These are phyloP conservation scores for Plecturocebus donacophilus DNA, from an alignment of 2,113 vertebrate genomes.

Conservation along the genomic window DNA sequence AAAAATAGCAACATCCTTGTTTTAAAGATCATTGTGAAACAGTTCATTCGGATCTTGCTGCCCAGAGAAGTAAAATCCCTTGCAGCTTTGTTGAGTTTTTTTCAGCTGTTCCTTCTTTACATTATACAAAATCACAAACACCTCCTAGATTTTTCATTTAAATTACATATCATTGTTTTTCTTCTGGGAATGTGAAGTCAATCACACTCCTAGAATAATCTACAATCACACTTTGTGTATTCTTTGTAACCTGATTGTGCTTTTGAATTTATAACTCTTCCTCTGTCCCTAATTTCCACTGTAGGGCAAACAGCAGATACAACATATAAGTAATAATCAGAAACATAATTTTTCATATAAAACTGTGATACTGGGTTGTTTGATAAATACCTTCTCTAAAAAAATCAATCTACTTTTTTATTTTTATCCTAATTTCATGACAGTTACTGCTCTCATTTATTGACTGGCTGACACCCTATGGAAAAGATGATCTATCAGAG, in stretches of 20 bases:
- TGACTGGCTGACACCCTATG: slow-evolving; percentile 46
- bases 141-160: slow-evolving; percentile 62
- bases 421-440: slow-evolving; percentile 60
- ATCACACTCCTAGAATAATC: slow-evolving; percentile 64
- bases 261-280: slow-evolving; percentile 73
- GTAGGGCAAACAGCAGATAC: not conserved
- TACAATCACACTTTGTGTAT: not conserved
- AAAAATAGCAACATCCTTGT: not conserved
- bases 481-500: slow-evolving; percentile 39
- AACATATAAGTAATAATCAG: slow-evolving; percentile 67
- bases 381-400: slow-evolving; percentile 39
- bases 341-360: slow-evolving; percentile 61
- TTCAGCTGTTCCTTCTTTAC: not conserved
- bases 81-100: not conserved
- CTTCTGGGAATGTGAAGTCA: slow-evolving; percentile 64
- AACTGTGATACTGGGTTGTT: slow-evolving; percentile 38
- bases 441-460: slow-evolving; percentile 42
- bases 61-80: slow-evolving; percentile 46
- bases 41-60: not conserved
- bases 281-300: slow-evolving; percentile 68
- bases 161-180: slow-evolving; percentile 67
- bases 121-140: not conserved
- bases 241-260: slow-evolving; percentile 71
- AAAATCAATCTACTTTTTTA: slow-evolving; percentile 53
- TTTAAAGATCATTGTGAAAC: not conserved